Base-by-base conservation (phyloP, 2,113 vertebrate genomes). In the Machaerirhynchus nigripectus region DNA sequence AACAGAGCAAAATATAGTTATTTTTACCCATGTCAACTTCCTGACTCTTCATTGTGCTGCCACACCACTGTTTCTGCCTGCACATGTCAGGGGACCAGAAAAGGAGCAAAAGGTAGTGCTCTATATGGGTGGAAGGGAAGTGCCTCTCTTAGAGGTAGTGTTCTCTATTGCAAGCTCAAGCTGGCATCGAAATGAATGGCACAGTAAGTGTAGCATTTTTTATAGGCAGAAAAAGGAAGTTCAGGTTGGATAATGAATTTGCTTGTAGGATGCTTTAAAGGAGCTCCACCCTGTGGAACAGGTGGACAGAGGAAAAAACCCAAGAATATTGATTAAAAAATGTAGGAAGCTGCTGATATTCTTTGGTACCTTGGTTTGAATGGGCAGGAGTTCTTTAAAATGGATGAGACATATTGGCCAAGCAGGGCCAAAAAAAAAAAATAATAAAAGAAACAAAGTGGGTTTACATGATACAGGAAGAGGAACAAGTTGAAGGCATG, bases 1-100 rank as follows among this genome's bases (percentile, higher is more conserved):
- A 93, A 88, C 31, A 0, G 8, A 92, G 90, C 82, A 86, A 95
- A 95, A 92, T 70, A 61, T 2, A 79, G 53, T 80, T 85, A 69
- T 94, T 96, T 95, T 96, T 93, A 84, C 42, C 27, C 50, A 22
- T 19, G 47, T 93, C 79, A 85, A 2, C 67, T 93, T 92, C 67
- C 57, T 2, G 4, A 19, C n/a, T 93, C 69, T 76, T 93, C 59
- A 35, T 13, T 83, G 35, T 50, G 28, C 59, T 77, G 70, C 28
- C 31, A 90, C 63, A 65, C 70, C 87, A 91, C 49, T 85, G 15
- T 37, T 95, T 92, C 49, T 93, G 40, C n/a, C 39, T 67, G 63
- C 17, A 37, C 10, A 40, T 26, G 19, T 60, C 28, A 53, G 37
- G 30, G n/a, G 22, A 89, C 28, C 24, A 73, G 71, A 71, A 82